A percentile compares a stretch with the other conserved stretches of the same genome.
phyloP scores from a whole-genome alignment of 1,140 invertebrate species.

The Drosophila nannoptera region DNA sequence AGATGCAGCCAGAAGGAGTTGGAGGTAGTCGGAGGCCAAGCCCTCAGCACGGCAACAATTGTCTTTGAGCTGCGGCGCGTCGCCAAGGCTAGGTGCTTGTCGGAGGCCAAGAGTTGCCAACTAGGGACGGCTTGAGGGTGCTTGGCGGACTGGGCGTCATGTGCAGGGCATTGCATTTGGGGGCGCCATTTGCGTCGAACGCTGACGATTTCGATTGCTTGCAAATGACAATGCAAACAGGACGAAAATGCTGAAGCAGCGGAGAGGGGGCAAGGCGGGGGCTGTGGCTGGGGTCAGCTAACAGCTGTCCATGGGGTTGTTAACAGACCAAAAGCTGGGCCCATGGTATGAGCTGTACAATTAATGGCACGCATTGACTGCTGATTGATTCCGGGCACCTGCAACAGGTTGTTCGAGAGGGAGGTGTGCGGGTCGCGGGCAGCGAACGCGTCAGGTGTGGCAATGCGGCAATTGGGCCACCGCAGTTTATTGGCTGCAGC shows the following conservation, averaged over 20 bases:
- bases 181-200: constrained; percentile 52
- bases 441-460: not conserved
- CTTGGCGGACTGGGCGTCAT: constrained; percentile 8
- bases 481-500: constrained; percentile 56
- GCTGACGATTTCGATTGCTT: constrained; percentile 62
- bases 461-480: not conserved
- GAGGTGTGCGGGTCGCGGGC: not conserved
- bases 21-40: not conserved
- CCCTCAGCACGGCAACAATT: constrained; percentile 27
- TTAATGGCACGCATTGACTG: constrained; percentile 38
- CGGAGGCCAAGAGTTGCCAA: not conserved
- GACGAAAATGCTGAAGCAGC: not conserved
- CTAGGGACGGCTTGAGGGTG: not conserved
- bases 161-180: constrained; percentile 53
- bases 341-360: constrained; percentile 10
- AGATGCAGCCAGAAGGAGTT: not conserved
- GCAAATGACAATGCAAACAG: constrained; percentile 43
- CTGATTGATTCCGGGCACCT: constrained; percentile 28
- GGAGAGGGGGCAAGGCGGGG: not conserved
- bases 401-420: constrained; percentile 25
- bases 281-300: not conserved
- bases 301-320: constrained; percentile 29
- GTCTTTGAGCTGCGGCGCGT: constrained; percentile 31
- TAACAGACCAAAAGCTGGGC: constrained; percentile 25
- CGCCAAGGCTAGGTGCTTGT: constrained; percentile 20